A percentile compares a stretch with the other conserved stretches of the same genome.
These are phyloP conservation scores for Drosophila recens DNA, from an alignment of 2,888 invertebrate species.

Conservation along the genomic window DNA sequence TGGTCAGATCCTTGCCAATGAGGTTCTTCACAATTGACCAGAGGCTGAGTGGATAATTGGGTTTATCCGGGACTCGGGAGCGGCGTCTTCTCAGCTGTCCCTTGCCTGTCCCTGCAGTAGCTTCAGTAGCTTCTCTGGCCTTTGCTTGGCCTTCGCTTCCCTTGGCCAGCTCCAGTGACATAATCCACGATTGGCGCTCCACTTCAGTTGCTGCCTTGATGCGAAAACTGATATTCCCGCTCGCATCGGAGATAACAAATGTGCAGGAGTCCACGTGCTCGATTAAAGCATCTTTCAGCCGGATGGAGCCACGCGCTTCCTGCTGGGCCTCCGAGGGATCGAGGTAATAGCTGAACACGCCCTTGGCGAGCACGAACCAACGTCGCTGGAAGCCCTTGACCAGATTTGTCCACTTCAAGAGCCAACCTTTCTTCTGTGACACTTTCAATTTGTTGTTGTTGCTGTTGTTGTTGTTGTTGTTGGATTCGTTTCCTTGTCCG, in stretches of 20 bases:
- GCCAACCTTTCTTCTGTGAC: constrained; percentile 89
- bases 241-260: constrained; percentile 98
- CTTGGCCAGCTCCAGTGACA: constrained; percentile 97
- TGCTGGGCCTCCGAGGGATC: constrained; percentile 99
- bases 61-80: constrained; percentile 94
- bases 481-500: constrained; percentile 15
- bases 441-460: constrained; percentile 24
- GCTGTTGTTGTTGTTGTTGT: constrained; percentile 19
- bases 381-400: constrained; percentile 99
- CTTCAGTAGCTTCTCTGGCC: constrained; percentile 86
- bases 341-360: constrained; percentile 93
- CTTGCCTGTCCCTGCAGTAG: neutral
- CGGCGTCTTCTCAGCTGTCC: constrained; percentile 87
- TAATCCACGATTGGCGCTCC: constrained; percentile 99
- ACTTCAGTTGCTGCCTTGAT: constrained; percentile 95
- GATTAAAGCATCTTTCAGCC: constrained; percentile 97
- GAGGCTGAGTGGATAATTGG: constrained; percentile 96
- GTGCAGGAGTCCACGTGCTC: constrained; percentile 96
- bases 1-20: constrained; percentile 99
- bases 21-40: constrained; percentile 99
- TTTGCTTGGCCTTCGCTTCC: constrained; percentile 86
- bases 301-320: constrained; percentile 98
- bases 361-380: constrained; percentile 99
- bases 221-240: constrained; percentile 91
- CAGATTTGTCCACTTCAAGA: constrained; percentile 99